These are phyloP conservation scores for Melipona beecheii DNA, from an alignment of 2,888 invertebrate species.

Conservation along the genomic window DNA sequence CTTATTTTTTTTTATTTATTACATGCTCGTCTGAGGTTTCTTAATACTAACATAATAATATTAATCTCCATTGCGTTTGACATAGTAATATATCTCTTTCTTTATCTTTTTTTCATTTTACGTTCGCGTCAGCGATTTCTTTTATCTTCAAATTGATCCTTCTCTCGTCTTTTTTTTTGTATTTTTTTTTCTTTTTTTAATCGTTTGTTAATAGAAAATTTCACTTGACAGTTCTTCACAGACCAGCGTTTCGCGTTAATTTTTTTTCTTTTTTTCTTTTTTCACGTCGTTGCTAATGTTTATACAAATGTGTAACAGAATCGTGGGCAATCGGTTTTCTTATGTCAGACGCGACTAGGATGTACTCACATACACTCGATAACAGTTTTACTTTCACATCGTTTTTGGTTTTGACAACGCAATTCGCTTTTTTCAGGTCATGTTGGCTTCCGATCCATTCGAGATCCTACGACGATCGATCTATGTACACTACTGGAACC, in stretches of 20 bases:
- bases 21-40: slow-evolving; percentile 25
- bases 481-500: slow-evolving; percentile 48
- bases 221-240: slow-evolving; percentile 9
- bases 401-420: slow-evolving; percentile 18
- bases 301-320: slow-evolving; percentile 45
- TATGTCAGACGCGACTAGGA: slow-evolving; percentile 33
- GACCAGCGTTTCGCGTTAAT: neutral
- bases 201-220: slow-evolving; percentile 41
- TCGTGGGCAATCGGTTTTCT: slow-evolving; percentile 26
- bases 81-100: slow-evolving; percentile 31
- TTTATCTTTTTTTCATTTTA: neutral
- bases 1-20: slow-evolving; percentile 19
- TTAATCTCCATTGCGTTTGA: slow-evolving; percentile 41
- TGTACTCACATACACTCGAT: slow-evolving; percentile 20
- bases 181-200: neutral
- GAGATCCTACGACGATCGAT: slow-evolving; percentile 52
- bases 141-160: slow-evolving; percentile 5
- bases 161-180: neutral
- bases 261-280: too few relatives aligned
- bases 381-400: slow-evolving; percentile 30
- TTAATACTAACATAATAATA: slow-evolving; percentile 49
- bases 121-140: neutral
- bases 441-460: slow-evolving; percentile 53
- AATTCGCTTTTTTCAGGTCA: slow-evolving; percentile 64
- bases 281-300: slow-evolving; percentile 11